Conservation (phyloP, 1,140 invertebrate species). For the Bombus superbus region DNA sequence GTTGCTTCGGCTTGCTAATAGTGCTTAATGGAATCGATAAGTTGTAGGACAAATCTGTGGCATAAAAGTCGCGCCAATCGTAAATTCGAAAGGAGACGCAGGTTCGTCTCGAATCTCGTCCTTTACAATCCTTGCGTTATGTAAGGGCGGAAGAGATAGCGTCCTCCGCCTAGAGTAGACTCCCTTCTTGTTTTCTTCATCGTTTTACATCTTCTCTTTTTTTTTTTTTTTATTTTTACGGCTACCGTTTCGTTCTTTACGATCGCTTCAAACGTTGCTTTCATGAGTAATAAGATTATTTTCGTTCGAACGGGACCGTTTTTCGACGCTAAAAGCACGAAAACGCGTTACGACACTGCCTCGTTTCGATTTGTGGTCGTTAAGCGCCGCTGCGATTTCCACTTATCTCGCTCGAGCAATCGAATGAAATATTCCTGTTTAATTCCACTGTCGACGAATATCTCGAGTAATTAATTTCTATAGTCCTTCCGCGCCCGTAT, state of each 20-base stretch:
- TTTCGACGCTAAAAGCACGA: constrained; percentile 8
- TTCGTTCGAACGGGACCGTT: constrained; percentile 4
- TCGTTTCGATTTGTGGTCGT: neutral
- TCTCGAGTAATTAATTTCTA: neutral
- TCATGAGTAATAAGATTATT: constrained; percentile 41
- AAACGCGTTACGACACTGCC: neutral
- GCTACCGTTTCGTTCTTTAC: constrained; percentile 14
- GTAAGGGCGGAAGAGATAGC: constrained; percentile 15
- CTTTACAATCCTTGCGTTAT: constrained; percentile 14
- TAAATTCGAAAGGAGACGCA: constrained; percentile 59
- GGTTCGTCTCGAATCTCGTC: neutral
- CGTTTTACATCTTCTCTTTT: neutral
- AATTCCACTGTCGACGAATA: neutral
- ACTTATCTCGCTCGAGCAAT: neutral
- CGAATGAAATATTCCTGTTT: neutral
- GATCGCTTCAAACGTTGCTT: constrained; percentile 8
- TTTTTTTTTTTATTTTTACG: constrained; percentile 1
- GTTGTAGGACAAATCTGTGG: constrained; percentile 68
- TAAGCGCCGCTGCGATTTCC: neutral
- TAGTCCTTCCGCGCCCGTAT: neutral
- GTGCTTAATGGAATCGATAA: constrained; percentile 74
- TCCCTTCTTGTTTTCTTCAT: neutral
- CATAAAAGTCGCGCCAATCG: constrained; percentile 47
- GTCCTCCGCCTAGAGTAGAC: neutral
- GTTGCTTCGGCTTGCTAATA: constrained; percentile 58